Conservation (phyloP, 2,888 invertebrate genomes). For the Nebria brevicollis region DNA sequence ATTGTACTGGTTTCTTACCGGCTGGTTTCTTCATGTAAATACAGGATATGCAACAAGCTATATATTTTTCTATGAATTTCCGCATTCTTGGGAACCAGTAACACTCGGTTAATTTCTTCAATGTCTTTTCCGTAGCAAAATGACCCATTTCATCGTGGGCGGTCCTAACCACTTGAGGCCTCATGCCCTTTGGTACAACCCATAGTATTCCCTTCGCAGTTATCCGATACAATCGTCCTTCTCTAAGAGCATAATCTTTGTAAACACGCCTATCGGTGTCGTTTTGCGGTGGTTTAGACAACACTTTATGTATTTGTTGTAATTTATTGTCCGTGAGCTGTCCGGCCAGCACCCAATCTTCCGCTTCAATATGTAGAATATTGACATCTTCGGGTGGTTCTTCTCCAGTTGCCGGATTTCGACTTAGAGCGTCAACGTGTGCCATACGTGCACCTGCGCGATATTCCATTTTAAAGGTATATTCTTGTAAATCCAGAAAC, state of each 20-base stretch:
- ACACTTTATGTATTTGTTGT: too few species aligned
- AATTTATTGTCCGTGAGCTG: constrained; percentile 7
- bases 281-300: too few species aligned
- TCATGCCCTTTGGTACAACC: too few species aligned
- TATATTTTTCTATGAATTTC: constrained; percentile 48
- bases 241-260: too few species aligned
- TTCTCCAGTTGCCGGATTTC: constrained; percentile 31
- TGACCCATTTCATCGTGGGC: too few species aligned
- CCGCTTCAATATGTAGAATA: constrained; percentile 11
- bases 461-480: constrained; percentile 49
- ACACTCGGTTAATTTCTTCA: constrained; percentile 49
- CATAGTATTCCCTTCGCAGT: too few species aligned
- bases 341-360: constrained; percentile 27
- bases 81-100: constrained; percentile 48
- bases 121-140: constrained; percentile 54
- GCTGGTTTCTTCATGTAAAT: too few species aligned
- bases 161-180: too few species aligned
- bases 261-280: too few species aligned
- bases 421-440: constrained; percentile 50
- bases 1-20: too few species aligned
- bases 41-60: too few species aligned
- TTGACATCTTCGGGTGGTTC: constrained; percentile 3
- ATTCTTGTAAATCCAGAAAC: constrained; percentile 50
- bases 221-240: too few species aligned
- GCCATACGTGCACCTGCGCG: constrained; percentile 49